phyloP scores from a whole-genome alignment of 1,140 invertebrate species.

The Bombus huntii region DNA sequence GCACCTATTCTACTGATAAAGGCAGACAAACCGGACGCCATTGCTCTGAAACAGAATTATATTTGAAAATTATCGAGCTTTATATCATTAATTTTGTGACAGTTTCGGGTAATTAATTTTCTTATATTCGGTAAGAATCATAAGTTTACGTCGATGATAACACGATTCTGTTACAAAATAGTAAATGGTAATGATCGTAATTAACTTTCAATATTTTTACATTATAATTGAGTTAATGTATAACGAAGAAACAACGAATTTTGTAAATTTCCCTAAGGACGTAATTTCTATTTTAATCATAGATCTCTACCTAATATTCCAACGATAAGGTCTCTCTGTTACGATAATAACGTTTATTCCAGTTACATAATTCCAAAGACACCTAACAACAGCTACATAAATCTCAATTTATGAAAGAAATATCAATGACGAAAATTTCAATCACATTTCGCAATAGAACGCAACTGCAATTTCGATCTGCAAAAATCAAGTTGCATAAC shows the following conservation, averaged over 20 bases:
- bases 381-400: not conserved
- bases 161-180: too few species aligned
- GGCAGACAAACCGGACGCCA: conserved; percentile 75
- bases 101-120: not conserved
- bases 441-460: not conserved
- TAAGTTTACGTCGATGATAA: too few species aligned
- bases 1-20: conserved; percentile 76
- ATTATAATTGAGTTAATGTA: too few species aligned
- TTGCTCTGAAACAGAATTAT: conserved; percentile 66
- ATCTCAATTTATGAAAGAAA: not conserved
- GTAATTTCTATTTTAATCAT: not conserved
- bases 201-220: too few species aligned
- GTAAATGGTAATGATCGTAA: too few species aligned
- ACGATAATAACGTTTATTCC: not conserved
- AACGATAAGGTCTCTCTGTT: not conserved
- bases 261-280: not conserved
- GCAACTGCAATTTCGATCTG: too few species aligned
- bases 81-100: too few species aligned
- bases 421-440: not conserved
- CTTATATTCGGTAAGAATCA: not conserved
- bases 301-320: not conserved
- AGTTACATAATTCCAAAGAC: not conserved
- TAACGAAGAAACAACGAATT: too few species aligned
- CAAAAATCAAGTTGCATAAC: too few species aligned
- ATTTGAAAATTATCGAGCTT: not conserved